These are phyloP conservation scores for Dendroctonus ponderosae DNA, from an alignment of 1,140 invertebrate species.

Conservation along the genomic window DNA sequence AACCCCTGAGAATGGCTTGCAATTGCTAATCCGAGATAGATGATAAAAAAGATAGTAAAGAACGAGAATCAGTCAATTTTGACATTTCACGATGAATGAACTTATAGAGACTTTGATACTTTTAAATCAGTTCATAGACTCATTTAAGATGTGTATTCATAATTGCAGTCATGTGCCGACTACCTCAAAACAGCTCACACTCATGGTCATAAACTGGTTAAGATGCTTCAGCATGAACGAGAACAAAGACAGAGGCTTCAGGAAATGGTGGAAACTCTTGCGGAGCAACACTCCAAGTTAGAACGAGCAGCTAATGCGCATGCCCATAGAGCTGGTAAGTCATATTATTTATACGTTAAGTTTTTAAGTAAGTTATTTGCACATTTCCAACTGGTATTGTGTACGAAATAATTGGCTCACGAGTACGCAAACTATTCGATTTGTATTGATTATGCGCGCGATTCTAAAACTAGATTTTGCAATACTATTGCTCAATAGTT, in stretches of 20 bases:
- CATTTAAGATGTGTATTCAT: neutral
- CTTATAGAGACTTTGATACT: neutral
- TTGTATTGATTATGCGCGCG: too few relatives aligned
- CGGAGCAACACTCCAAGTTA: conserved; percentile 91
- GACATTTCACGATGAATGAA: too few relatives aligned
- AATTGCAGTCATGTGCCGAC: conserved; percentile 78
- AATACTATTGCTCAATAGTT: too few relatives aligned
- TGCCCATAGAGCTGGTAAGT: conserved; percentile 57
- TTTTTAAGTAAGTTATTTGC: too few relatives aligned
- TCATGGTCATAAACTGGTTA: conserved; percentile 87
- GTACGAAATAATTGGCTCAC: too few relatives aligned
- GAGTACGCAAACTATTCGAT: too few relatives aligned
- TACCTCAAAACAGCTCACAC: conserved; percentile 84
- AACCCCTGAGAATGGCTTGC: too few relatives aligned
- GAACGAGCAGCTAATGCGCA: conserved; percentile 78
- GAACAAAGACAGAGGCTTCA: conserved; percentile 92
- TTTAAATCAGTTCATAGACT: neutral
- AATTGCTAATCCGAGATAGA: too few relatives aligned
- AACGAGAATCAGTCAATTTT: neutral
- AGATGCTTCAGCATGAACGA: conserved; percentile 88
- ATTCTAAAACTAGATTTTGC: too few relatives aligned
- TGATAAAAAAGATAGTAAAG: too few relatives aligned
- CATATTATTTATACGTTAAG: too few relatives aligned
- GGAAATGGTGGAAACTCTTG: conserved; percentile 96
- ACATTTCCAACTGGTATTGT: too few relatives aligned